Evolutionary conservation across 2,113 vertebrate genomes (phyloP), one percentile per base, ranked within the genome.

Genomic region (Phrynosoma blainvillii): DNA sequence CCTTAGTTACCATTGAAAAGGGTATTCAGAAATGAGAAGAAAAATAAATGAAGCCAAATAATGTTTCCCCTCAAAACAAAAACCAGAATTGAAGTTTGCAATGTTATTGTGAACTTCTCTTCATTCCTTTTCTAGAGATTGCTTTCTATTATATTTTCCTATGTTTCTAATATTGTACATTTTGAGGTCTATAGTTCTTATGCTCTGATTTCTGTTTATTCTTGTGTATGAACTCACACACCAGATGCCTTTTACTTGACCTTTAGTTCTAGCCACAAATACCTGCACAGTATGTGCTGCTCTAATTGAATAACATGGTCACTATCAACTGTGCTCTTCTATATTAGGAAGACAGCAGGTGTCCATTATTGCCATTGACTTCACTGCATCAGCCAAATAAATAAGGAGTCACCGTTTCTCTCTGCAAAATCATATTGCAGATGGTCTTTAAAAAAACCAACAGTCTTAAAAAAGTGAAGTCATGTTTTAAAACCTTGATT

Each of bases 291-390:
- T 79, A 54, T 79, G 84, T 79, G 84, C 20, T 79, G 36, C 11
- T 79, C 62, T 86, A 86, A 86, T 79, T 79, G 84, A 86, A 86
- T 86, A 86, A 79, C 84, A 79, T 52, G 84, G 84, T 79, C 76
- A 36, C 84, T 86, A 36, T 86, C 84, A 86, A 54, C 76, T 79
- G 84, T 79, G 70, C 40, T 79, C 75, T 68, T 86, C 62, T 8
- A 27, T 70, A 86, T 86, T 86, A 86, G 40, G 78, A 86, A 86
- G 84, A 70, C 84, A 70, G 84, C 79, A 78, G 75, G 75, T 78
- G 84, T 62, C 84, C 75, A 86, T 86, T 86, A 86, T 32, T 78
- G 75, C 62, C 40, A 79, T 79, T 79, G 84, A 79, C 84, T 68
- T 23, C 27, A 79, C 62, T 66, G 84, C n/a, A 78, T 68, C 84